Evolutionary conservation across 1,140 invertebrate genomes (phyloP).

Genomic region (Asbolus verrucosus): DNA sequence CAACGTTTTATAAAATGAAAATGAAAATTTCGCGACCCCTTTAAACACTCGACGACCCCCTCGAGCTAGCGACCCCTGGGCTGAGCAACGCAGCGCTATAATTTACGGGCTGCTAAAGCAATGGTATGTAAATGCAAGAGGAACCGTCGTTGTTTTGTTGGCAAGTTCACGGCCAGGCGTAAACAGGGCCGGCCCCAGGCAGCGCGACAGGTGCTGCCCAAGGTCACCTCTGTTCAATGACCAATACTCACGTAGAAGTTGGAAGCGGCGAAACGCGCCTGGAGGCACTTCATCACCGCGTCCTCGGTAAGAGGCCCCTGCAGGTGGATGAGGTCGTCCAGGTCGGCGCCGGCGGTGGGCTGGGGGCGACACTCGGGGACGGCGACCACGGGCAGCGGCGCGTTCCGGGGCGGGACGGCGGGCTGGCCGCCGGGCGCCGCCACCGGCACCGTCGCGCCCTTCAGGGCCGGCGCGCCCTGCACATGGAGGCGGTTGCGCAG

Average conservation of each 20-base stretch:
- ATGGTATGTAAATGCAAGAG: conserved; percentile 51
- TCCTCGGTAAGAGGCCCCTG: conserved; percentile 93
- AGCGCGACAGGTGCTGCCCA: conserved; percentile 52
- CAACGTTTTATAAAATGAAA: too few species aligned
- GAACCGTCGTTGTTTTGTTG: conserved; percentile 46
- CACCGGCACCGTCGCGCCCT: conserved; percentile 49
- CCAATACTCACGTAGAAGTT: conserved; percentile 87
- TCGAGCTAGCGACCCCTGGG: neutral
- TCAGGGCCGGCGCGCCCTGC: conserved; percentile 67
- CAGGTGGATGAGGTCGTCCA: conserved; percentile 92
- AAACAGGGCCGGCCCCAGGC: conserved; percentile 55
- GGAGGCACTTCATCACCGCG: conserved; percentile 89
- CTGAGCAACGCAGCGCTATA: neutral
- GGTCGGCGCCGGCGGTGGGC: conserved; percentile 57
- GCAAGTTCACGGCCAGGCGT: conserved; percentile 57
- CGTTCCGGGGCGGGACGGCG: conserved; percentile 62
- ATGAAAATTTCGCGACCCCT: neutral
- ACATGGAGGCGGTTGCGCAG: conserved; percentile 87
- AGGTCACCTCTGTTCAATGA: conserved; percentile 58
- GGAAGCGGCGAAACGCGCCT: conserved; percentile 86
- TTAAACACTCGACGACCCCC: neutral
- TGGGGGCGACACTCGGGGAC: conserved; percentile 62
- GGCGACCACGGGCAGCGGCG: conserved; percentile 34
- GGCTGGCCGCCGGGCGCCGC: conserved; percentile 63
- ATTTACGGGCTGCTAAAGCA: conserved; percentile 42